Evolutionary conservation across 2,888 invertebrate genomes (phyloP).

Genomic region (Arge pagana): DNA sequence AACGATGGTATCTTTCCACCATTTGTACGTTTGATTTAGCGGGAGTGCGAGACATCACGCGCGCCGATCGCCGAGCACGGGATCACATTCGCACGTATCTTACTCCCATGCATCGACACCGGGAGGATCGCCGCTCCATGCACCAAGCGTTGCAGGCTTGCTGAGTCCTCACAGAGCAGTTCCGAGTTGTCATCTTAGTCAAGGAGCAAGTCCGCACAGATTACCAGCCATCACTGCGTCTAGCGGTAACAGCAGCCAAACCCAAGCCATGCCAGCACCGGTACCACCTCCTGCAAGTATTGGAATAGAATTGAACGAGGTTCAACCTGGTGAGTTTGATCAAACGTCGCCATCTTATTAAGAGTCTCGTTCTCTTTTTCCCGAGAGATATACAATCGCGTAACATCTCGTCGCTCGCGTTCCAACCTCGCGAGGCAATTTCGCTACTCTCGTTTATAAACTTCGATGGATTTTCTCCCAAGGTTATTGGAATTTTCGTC

Average conservation of each 20-base stretch:
- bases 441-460: too few relatives aligned
- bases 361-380: too few relatives aligned
- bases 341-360: too few relatives aligned
- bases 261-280: slow-evolving; percentile 31
- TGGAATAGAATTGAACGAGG: slow-evolving; percentile 50
- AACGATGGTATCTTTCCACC: slow-evolving; percentile 14
- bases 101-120: slow-evolving; percentile 50
- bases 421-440: too few relatives aligned
- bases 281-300: slow-evolving; percentile 43
- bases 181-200: slow-evolving; percentile 46
- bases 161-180: slow-evolving; percentile 48
- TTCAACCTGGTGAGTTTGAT: slow-evolving; percentile 47
- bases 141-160: slow-evolving; percentile 45
- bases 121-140: slow-evolving; percentile 49
- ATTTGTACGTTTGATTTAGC: slow-evolving; percentile 33
- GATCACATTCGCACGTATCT: slow-evolving; percentile 48
- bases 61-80: slow-evolving; percentile 50
- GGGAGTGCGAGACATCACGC: slow-evolving; percentile 49
- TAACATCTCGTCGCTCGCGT: too few relatives aligned
- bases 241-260: slow-evolving; percentile 44
- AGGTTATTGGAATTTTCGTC: too few relatives aligned
- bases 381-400: too few relatives aligned
- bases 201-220: slow-evolving; percentile 45
- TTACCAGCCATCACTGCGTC: slow-evolving; percentile 37
- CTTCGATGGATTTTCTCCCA: too few relatives aligned